Conservation (phyloP, 2,797 vertebrate species). For the Phalanger gymnotis region DNA sequence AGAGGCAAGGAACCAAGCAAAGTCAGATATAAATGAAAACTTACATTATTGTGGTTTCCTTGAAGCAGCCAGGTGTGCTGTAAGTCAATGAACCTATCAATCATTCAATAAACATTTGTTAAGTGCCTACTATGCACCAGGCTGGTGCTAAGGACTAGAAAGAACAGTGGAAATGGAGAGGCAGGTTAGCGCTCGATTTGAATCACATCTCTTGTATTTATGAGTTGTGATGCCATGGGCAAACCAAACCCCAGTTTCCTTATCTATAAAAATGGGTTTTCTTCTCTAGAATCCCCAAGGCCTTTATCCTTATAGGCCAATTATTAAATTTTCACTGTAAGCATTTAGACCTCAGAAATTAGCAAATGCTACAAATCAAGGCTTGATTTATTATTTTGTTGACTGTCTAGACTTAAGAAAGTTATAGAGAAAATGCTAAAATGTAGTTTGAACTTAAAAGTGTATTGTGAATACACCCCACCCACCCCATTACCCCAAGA, state of each 20-base stretch:
- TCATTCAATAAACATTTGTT: not conserved
- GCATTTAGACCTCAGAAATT: not conserved
- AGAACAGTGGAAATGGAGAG: not conserved
- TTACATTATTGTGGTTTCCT: not conserved
- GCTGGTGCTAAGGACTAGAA: not conserved
- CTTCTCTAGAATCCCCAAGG: not conserved
- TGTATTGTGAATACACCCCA: not conserved
- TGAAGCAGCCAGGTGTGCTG: not conserved
- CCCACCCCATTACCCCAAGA: not conserved
- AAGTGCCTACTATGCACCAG: not conserved
- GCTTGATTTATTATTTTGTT: not conserved
- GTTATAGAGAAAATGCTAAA: not conserved
- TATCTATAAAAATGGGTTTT: not conserved
- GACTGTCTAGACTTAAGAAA: not conserved
- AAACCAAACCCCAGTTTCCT: not conserved
- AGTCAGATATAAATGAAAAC: not conserved
- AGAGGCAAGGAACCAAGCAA: not conserved
- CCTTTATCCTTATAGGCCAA: not conserved
- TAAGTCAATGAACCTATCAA: not conserved
- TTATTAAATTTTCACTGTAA: not conserved
- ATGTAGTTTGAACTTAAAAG: not conserved
- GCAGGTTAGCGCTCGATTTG: not conserved
- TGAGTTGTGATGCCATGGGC: not conserved
- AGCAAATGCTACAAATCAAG: not conserved
- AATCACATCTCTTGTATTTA: not conserved